Base-by-base conservation (phyloP, 2,113 vertebrate genomes). In the Actenoides hombroni region DNA sequence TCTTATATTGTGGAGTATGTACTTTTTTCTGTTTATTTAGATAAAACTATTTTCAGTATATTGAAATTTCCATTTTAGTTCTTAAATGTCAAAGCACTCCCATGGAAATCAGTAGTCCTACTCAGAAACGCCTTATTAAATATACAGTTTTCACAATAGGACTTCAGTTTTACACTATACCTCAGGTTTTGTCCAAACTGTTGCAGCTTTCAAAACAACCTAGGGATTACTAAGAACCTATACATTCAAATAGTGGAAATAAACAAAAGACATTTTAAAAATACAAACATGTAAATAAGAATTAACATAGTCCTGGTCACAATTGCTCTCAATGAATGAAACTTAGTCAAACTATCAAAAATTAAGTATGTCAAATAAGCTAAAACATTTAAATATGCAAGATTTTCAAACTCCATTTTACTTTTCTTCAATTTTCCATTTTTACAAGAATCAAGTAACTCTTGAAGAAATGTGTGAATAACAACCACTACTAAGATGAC, bases 91-190 rank as follows among this genome's bases (percentile, higher is more conserved):
- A 73, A 54, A 92, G 16, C 10, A 80, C 2, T 42, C 20, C 26
- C 29, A 65, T 0, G 6, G 31, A 90, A 68, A 56, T 9, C 29
- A 51, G 11, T 3, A 51, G 23, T 28, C 23, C 35, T 44, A 71
- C 28, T 76, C 23, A n/a, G 40, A 85, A 89, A 13, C 9, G 31
- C 44, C 33, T 15, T 42, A 37, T 18, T 48, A 51, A 68, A 71
- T 2, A 35, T 0, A 19, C 0, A 2, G 4, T 37, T 92, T 86
- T 73, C 44, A 69, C 5, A 65, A 35, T 1, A 53, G 6, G 48
- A 8, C 26, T 86, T 56, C 1, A 64, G 16, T 71, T 71, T 64
- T 23, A 56, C 15, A 29, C 2, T 18, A 6, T 31, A 42, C 49
- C 40, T 56, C 13, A 16, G 4, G 7, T 76, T 64, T 31, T 56